Conservation (phyloP, 1,140 invertebrate species). For the Scaptomyza pallida region DNA sequence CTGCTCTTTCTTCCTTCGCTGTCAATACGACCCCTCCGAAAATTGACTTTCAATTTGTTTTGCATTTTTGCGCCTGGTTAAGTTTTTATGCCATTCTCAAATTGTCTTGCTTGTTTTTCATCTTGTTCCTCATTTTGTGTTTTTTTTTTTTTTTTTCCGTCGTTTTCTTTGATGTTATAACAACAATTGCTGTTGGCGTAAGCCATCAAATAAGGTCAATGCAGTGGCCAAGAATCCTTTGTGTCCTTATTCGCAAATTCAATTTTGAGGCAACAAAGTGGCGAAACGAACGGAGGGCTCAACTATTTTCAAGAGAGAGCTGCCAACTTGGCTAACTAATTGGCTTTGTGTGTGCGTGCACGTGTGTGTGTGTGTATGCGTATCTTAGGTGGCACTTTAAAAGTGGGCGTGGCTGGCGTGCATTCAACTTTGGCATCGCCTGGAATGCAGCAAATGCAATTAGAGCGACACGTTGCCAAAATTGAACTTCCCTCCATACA, state of each 20-base stretch:
- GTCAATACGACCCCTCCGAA: constrained; percentile 20
- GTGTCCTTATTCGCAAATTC: constrained; percentile 24
- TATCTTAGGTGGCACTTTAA: constrained; percentile 19
- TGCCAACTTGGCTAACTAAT: constrained; percentile 56
- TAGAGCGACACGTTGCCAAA: constrained; percentile 36
- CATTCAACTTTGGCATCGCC: constrained; percentile 8
- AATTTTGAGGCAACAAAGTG: constrained; percentile 21
- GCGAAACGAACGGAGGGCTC: constrained; percentile 2
- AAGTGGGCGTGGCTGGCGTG: constrained; percentile 33
- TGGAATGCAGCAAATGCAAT: constrained; percentile 62
- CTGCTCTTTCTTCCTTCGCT: not conserved
- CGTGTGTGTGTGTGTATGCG: not conserved
- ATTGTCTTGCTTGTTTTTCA: constrained; percentile 29
- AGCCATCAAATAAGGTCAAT: constrained; percentile 57
- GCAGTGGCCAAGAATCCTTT: constrained; percentile 49
- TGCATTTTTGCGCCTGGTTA: constrained; percentile 59
- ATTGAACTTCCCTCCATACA: constrained; percentile 21
- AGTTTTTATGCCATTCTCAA: constrained; percentile 62
- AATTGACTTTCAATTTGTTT: constrained; percentile 76
- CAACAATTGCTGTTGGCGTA: not conserved
- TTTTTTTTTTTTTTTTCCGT: constrained; percentile 19
- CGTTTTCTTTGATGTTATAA: constrained; percentile 27
- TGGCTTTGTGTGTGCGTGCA: constrained; percentile 30
- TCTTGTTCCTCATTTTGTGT: constrained; percentile 18
- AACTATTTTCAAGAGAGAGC: constrained; percentile 33